A percentile compares a stretch with the other conserved stretches of the same genome.
Conservation (phyloP, 2,797 vertebrate species). For the Spinus pinus region DNA sequence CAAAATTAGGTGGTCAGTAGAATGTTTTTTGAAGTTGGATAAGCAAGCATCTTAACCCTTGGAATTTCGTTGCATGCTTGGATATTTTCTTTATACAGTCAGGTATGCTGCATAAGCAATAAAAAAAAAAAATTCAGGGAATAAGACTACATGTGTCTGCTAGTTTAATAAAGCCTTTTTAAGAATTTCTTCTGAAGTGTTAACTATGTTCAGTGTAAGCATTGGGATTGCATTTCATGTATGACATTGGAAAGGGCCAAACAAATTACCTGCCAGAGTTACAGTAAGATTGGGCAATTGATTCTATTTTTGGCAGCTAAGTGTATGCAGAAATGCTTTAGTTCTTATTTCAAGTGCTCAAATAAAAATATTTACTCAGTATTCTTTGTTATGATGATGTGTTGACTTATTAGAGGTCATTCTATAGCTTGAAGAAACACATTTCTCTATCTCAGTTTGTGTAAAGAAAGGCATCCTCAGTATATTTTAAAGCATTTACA, state of each 20-base stretch:
- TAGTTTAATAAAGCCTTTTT: neutral
- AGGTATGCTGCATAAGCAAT: neutral
- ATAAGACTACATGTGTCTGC: neutral
- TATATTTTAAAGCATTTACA: neutral
- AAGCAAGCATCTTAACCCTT: neutral
- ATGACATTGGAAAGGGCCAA: neutral
- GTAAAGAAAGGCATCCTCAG: neutral
- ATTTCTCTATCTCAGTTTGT: neutral
- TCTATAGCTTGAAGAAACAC: slow-evolving; percentile 30
- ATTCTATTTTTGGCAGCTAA: neutral
- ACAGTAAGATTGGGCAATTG: neutral
- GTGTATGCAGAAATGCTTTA: neutral
- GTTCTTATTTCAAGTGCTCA: neutral
- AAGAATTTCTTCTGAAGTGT: neutral
- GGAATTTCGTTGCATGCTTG: neutral
- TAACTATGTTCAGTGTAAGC: neutral
- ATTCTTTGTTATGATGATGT: neutral
- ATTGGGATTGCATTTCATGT: neutral
- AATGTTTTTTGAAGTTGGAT: neutral
- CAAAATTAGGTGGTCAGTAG: neutral
- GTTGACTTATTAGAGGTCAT: neutral
- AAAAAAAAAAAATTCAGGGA: neutral
- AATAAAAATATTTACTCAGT: neutral
- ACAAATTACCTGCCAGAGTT: neutral
- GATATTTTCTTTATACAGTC: neutral